A percentile compares a stretch with the other conserved stretches of the same genome.
phyloP scores from a whole-genome alignment of 2,888 invertebrate genomes.

The Pedicia rivosa region DNA sequence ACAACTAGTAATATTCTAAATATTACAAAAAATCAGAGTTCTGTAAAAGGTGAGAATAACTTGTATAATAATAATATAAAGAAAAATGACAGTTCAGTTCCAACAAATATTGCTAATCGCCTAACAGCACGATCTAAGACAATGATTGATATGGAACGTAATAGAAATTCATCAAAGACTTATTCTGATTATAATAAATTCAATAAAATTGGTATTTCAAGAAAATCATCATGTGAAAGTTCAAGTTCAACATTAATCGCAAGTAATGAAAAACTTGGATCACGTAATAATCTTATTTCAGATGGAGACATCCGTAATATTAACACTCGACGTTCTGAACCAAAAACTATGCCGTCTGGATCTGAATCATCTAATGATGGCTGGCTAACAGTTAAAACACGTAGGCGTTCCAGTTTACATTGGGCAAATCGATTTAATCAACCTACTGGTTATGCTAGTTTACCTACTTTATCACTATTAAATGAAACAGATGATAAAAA shows the following conservation, averaged over 20 bases:
- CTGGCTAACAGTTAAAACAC: slow-evolving; percentile 78
- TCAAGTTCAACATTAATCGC: slow-evolving; percentile 29
- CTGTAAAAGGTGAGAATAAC: neutral
- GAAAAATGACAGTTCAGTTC: slow-evolving; percentile 17
- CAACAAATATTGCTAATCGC: slow-evolving; percentile 23
- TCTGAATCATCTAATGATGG: slow-evolving; percentile 40
- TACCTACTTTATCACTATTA: slow-evolving; percentile 48
- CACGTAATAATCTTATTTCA: slow-evolving; percentile 22
- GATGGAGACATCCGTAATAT: slow-evolving; percentile 12
- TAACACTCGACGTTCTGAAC: slow-evolving; percentile 19
- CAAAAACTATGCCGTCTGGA: slow-evolving; percentile 21
- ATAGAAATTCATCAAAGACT: neutral
- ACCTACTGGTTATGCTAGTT: slow-evolving; percentile 66
- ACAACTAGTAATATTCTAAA: neutral
- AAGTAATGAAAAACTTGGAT: slow-evolving; percentile 25
- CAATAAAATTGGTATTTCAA: too few species aligned
- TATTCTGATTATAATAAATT: neutral
- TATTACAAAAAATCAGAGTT: neutral
- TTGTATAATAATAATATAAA: neutral
- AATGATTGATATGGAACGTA: slow-evolving; percentile 26
- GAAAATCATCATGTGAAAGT: slow-evolving; percentile 19
- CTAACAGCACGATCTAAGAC: slow-evolving; percentile 28
- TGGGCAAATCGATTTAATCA: slow-evolving; percentile 66
- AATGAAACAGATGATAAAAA: slow-evolving; percentile 28
- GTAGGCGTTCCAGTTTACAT: slow-evolving; percentile 49